Evolutionary conservation across 2,113 vertebrate genomes (phyloP).

Genomic region (Dromaius novaehollandiae): DNA sequence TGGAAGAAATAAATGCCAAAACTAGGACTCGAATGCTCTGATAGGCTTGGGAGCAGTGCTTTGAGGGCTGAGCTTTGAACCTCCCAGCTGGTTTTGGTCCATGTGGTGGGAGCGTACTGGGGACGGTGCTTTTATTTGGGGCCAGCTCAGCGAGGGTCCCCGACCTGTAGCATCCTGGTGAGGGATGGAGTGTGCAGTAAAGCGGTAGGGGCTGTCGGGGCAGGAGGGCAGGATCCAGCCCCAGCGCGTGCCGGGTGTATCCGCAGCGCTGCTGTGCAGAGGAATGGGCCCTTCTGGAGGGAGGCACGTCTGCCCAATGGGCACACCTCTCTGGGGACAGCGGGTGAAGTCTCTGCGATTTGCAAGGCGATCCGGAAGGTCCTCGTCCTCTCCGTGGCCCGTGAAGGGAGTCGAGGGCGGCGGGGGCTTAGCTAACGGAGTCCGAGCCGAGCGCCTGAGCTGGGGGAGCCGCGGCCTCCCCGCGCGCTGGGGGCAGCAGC

Average conservation of each 20-base stretch:
- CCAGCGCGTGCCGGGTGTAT: rapidly evolving
- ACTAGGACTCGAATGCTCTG: not conserved
- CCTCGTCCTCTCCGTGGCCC: not conserved
- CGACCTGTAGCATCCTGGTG: no score
- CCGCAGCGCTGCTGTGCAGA: not conserved
- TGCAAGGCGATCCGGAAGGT: rapidly evolving
- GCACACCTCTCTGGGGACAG: rapidly evolving
- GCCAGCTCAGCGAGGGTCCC: no score
- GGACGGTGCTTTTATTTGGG: no score
- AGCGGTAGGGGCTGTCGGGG: no score
- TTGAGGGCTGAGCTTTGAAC: not conserved
- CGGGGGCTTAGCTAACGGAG: rapidly evolving
- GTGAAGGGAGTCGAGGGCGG: not conserved
- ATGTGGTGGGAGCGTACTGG: no score
- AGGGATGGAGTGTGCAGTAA: no score
- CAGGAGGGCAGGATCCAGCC: not conserved
- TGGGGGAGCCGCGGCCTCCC: not conserved
- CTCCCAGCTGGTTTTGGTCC: no score
- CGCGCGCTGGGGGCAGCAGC: not conserved
- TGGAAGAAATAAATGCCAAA: not conserved
- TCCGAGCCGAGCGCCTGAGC: not conserved
- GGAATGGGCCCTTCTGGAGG: rapidly evolving
- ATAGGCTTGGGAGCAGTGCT: not conserved
- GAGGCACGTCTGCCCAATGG: rapidly evolving
- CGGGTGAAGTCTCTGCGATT: rapidly evolving